Base-by-base conservation (phyloP, 2,888 invertebrate genomes). In the Orthosia cruda region DNA sequence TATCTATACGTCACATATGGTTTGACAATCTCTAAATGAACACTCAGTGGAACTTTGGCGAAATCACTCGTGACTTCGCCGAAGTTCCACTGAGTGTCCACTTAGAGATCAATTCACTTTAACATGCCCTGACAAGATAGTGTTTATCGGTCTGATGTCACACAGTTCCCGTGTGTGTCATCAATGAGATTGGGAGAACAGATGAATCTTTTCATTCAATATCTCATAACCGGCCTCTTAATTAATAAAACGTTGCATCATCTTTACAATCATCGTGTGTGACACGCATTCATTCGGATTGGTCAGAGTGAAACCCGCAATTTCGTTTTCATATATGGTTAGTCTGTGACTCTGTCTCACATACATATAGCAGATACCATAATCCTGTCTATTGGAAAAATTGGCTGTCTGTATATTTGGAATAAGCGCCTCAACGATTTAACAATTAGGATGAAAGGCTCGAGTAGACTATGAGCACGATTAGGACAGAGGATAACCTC, bases 41-140 rank as follows among this genome's bases (percentile, higher is more conserved):
- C 50, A 77, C 12, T 80, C 73, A 80, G 16, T n/a, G 15, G 15
- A 23, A 40, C 9, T 77, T 80, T 74, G 63, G 16, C 52, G 76
- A 72, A 63, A 4, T 54, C 52, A 20, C 45, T 12, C 50, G 45
- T 32, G 32, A 63, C n/a, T n/a, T n/a, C n/a, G n/a, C n/a, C n/a
- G n/a, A n/a, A n/a, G n/a, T n/a, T n/a, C n/a, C n/a, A n/a, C n/a
- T n/a, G n/a, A n/a, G n/a, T n/a, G n/a, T n/a, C n/a, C n/a, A n/a
- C n/a, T n/a, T n/a, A n/a, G n/a, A n/a, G n/a, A n/a, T n/a, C n/a
- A n/a, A n/a, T n/a, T 52, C 40, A 26, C 12, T 49, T 47, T 23
- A 47, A 3, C 26, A 50, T 5, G 47, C 61, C 12, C 20, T 40
- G 40, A 58, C 47, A 20, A n/a, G n/a, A 12, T n/a, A 7, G 9